Base-by-base conservation (phyloP, 23 tunicate species). In the Trididemnum nubilum region DNA sequence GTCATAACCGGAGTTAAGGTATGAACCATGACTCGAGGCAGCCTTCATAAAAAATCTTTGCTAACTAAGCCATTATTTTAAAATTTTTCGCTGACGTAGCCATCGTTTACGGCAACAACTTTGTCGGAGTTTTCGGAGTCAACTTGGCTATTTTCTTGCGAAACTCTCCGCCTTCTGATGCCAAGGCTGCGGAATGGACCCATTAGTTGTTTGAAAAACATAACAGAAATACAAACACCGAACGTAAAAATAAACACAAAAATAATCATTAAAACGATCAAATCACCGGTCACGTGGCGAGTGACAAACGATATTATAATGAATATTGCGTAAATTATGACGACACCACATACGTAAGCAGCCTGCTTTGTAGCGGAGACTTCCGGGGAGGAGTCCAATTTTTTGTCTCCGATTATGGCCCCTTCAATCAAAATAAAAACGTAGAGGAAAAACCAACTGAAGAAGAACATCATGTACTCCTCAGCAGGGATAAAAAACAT, bases 401-500 rank as follows among this genome's bases (percentile, higher is more conserved):
- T 35, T 54, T 78, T 85, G 64, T 77, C 73, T 25, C 88, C 74
- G 23, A 51, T 74, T 0, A 83, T 39, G 2, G 63, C 60, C 1
- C 80, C 64, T 40, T 87, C 98, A 23, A 93, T 79, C 33, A 34
- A n/a, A 31, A 90, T 82, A 33, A 90, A 77, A 30, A 86, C 0
- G 79, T 77, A 95, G 38, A 89, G 51, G 49, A 95, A 82, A 39
- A 95, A 76, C 92, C 92, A 95, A 2, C 97, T 78, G 59, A 82
- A 34, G 35, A 95, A 40, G 22, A 86, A 39, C 78, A 88, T 83
- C 81, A 86, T 54, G 79, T 86, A 89, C 52, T 90, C 86, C 35
- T 79, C 86, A 26, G 92, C 89, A 15, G 99, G 92, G 51, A 95
- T 95, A 36, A 86, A 86, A 72, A 95, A 54, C 92, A 95, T 95